A percentile compares a stretch with the other conserved stretches of the same genome.
Evolutionary conservation across 2,113 vertebrate genomes (phyloP).

Genomic region (Merops nubicus): DNA sequence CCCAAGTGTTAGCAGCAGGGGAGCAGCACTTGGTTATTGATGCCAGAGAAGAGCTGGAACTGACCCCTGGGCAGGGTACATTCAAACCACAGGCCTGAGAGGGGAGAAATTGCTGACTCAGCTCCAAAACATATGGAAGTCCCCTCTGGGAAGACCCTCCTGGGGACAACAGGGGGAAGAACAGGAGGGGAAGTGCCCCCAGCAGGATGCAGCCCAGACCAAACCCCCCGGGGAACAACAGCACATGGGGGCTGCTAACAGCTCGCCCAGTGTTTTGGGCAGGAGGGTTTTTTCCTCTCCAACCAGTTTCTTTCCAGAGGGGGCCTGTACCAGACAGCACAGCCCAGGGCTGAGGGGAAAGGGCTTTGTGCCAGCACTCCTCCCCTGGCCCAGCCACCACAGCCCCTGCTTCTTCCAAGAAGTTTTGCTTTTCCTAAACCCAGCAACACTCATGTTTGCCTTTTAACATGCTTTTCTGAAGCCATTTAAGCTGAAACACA

Average conservation of each 20-base stretch:
- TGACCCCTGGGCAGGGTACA: rapidly evolving
- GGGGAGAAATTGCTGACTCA: background rate
- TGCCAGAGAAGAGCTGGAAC: background rate
- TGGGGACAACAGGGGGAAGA: background rate
- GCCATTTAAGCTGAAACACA: background rate
- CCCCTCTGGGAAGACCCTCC: background rate
- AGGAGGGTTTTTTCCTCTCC: background rate
- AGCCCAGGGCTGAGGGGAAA: background rate
- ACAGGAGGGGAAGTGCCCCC: background rate
- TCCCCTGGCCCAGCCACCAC: background rate
- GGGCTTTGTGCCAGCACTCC: background rate
- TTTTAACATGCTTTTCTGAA: background rate
- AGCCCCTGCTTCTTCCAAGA: background rate
- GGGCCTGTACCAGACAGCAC: background rate
- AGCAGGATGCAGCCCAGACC: background rate
- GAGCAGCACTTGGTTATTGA: background rate
- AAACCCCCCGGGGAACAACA: background rate
- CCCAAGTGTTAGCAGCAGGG: background rate
- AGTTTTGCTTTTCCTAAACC: background rate
- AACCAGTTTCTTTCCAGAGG: background rate
- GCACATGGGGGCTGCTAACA: background rate
- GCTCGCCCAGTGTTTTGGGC: background rate
- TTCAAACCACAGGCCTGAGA: rapidly evolving
- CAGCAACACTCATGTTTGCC: background rate
- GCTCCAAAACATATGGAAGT: background rate